These are phyloP conservation scores for Meganola albula DNA, from an alignment of 2,888 invertebrate genomes.

Conservation along the genomic window DNA sequence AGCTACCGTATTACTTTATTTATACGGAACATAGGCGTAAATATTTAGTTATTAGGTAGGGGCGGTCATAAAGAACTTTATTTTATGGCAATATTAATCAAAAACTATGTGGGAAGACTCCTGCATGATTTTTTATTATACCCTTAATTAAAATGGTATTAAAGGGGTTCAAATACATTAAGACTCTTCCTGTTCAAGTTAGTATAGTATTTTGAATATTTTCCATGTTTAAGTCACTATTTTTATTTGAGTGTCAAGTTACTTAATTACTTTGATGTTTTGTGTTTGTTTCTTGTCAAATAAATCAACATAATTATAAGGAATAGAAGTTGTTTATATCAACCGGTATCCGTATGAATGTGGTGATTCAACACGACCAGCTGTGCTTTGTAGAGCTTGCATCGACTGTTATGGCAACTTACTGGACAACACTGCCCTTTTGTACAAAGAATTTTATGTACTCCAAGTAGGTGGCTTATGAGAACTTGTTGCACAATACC, in stretches of 20 bases:
- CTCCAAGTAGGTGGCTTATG: too few species aligned
- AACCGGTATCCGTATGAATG: conserved; percentile 9
- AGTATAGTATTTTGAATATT: too few species aligned
- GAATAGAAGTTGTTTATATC: background rate
- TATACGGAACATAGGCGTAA: background rate
- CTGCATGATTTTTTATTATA: too few species aligned
- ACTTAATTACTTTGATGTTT: too few species aligned
- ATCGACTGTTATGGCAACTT: conserved; percentile 31
- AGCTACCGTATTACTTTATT: too few species aligned
- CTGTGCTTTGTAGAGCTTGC: conserved; percentile 23
- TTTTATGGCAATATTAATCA: conserved; percentile 28
- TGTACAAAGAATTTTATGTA: conserved; percentile 26
- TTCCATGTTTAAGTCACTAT: too few species aligned
- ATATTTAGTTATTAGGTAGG: conserved; percentile 27
- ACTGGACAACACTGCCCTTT: conserved; percentile 15
- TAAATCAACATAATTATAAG: conserved; percentile 2
- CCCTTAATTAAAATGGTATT: conserved; percentile 8
- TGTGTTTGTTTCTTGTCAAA: conserved; percentile 3
- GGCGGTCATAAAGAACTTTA: conserved; percentile 15
- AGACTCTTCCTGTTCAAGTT: too few species aligned
- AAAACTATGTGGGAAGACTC: conserved; percentile 11
- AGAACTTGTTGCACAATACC: too few species aligned
- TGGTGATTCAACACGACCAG: conserved; percentile 31
- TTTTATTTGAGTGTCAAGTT: too few species aligned
- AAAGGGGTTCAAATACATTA: too few species aligned